Percentiles rank a stretch among this genome's conserved stretches.
Conservation (phyloP, 2,888 invertebrate genomes). For the Aromia moschata region DNA sequence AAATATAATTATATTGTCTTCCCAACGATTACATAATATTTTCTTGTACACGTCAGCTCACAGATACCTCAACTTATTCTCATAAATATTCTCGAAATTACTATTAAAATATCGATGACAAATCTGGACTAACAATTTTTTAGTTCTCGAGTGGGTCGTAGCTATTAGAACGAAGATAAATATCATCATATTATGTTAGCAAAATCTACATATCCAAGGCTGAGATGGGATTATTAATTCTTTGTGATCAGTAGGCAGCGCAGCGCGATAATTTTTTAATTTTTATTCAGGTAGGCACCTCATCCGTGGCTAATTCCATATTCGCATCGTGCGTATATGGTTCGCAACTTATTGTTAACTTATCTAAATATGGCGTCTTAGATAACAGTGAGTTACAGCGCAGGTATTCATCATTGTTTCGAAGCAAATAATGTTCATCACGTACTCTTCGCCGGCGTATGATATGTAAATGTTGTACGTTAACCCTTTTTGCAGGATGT, state of each 20-base stretch:
- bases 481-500: not conserved
- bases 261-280: not conserved
- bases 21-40: too few relatives aligned
- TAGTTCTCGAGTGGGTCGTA: not conserved
- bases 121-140: not conserved
- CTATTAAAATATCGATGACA: not conserved
- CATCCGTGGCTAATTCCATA: conserved; percentile 15
- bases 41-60: too few relatives aligned
- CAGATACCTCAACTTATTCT: too few relatives aligned
- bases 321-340: conserved; percentile 9
- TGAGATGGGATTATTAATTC: conserved; percentile 1
- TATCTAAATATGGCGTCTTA: conserved; percentile 21
- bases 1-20: too few relatives aligned
- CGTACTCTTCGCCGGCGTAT: conserved; percentile 1
- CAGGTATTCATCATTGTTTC: conserved; percentile 11
- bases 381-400: conserved; percentile 11
- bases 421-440: conserved; percentile 59
- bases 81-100: not conserved
- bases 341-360: conserved; percentile 25
- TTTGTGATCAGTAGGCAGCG: conserved; percentile 11
- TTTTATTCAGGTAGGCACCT: conserved; percentile 13
- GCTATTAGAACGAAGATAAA: conserved; percentile 9
- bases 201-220: not conserved
- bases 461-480: conserved; percentile 1
- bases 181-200: conserved; percentile 1